A percentile compares a stretch with the other conserved stretches of the same genome.
Evolutionary conservation across 2,888 invertebrate species (phyloP).

Genomic region (Hirtodrosophila confusa): DNA sequence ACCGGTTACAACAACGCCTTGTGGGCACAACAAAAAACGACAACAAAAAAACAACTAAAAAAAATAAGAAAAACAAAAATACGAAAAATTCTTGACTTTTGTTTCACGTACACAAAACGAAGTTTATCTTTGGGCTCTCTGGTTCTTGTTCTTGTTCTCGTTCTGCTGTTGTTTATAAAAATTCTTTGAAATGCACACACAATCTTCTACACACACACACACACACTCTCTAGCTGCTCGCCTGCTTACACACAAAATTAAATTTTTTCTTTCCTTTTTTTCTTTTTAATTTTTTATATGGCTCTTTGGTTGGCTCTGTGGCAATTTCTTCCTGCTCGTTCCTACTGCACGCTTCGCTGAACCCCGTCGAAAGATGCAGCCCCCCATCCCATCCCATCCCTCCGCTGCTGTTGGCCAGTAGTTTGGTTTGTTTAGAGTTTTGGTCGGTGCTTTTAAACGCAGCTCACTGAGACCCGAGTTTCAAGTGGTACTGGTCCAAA

Average conservation of each 20-base stretch:
- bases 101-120: slow-evolving; percentile 72
- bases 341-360: slow-evolving; percentile 65
- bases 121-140: slow-evolving; percentile 67
- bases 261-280: slow-evolving; percentile 39
- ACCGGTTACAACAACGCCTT: slow-evolving; percentile 62
- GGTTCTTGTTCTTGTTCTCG: slow-evolving; percentile 15
- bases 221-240: slow-evolving; percentile 6
- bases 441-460: slow-evolving; percentile 72
- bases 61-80: slow-evolving; percentile 12
- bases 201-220: slow-evolving; percentile 25
- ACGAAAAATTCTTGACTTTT: slow-evolving; percentile 73
- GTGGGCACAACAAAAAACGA: slow-evolving; percentile 31
- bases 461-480: slow-evolving; percentile 32
- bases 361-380: slow-evolving; percentile 46
- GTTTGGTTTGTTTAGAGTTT: slow-evolving; percentile 72
- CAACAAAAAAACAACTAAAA: slow-evolving; percentile 2
- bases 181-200: slow-evolving; percentile 78
- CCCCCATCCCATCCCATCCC: slow-evolving; percentile 1
- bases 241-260: slow-evolving; percentile 57
- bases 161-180: slow-evolving; percentile 70
- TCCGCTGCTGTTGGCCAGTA: slow-evolving; percentile 46
- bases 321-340: slow-evolving; percentile 66
- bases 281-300: slow-evolving; percentile 69
- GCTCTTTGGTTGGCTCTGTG: slow-evolving; percentile 68
- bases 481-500: slow-evolving; percentile 59